Base-by-base conservation (phyloP, 2,113 vertebrate genomes). In the Naja naja region DNA sequence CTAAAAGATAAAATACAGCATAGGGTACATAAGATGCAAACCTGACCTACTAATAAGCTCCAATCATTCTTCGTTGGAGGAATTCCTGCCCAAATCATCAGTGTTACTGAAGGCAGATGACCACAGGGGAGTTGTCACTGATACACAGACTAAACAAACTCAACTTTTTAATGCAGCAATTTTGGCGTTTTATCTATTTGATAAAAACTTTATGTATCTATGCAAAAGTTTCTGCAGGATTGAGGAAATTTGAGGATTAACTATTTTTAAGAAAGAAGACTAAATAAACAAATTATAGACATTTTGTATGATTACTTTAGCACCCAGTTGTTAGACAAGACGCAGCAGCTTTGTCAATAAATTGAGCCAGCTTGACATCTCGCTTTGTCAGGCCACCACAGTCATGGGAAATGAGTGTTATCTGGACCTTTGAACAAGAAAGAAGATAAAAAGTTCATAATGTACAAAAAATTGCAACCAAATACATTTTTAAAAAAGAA, bases 361-460 rank as follows among this genome's bases (percentile, higher is more conserved):
- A 99, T 94, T 98, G 98, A 90, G 99, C 99, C 97, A 99, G 97
- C 95, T 98, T 98, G 95, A 99, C 97, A 4, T 99, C 99, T 94
- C 98, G 98, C 94, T 98, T 98, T 39, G 98, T 99, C 92, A 99
- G 96, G 6, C 98, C 98, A 34, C 98, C 98, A 0, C 98, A 98
- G 97, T 99, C 98, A 0, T 99, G 99, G 7, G 99, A 99, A 1
- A 98, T 99, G 94, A 99, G 96, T 12, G 99, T 99, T 94, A 99
- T 98, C 97, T 99, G 99, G 95, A 99, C 99, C 99, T 99, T 97
- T 90, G 92, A 87, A 88, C 6, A 91, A 96, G 92, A 96, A 49
- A 81, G 85, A 95, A 96, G 89, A 43, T 81, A 18, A 43, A 43
- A 6, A 92, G 20, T 81, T 81, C 34, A 81, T 9, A 34, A 81